Base-by-base conservation (phyloP, 2,888 invertebrate species). In the Epinotia brunnichana region DNA sequence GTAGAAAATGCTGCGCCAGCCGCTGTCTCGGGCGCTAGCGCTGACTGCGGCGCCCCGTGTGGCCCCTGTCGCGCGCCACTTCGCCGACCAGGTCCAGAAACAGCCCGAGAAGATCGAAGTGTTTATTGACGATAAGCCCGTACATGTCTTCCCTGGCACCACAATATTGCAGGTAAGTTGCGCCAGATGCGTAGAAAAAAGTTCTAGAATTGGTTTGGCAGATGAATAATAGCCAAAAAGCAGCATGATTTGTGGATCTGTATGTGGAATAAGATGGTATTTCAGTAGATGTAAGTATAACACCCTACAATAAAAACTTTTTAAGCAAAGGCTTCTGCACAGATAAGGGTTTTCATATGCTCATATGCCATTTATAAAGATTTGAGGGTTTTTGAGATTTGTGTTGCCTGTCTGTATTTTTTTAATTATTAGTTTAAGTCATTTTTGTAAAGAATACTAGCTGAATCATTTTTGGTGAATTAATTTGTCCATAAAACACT, bases 51-150 rank as follows among this genome's bases (percentile, higher is more conserved):
- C 91, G 70, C 81, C 84, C 71, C 90, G 92, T 69, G 86, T 84
- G 73, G 89, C 89, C 62, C 90, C 92, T 62, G 74, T 94, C 74
- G 92, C 91, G 39, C 90, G 93, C 72, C 91, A 92, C 79, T 93
- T 90, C 78, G 93, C 95, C 61, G 90, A 90, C 73, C 88, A 87
- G 75, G 92, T 90, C 74, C 92, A 89, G 29, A 87, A 94, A 74
- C 94, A 94, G 71, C 95, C 96, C 53, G 96, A 97, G 76, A 96
- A 97, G 84, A 95, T 99, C 57, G 99, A 99, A 94, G 97, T 99
- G 61, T 99, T 99, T 91, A 97, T 99, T 82, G 98, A 99, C 94
- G 99, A 99, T 88, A 97, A 98, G 87, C 96, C 97, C 76, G 98
- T 99, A 1, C 93, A 96, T 84, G 99, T 99, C 51, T 96, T 96